These are phyloP conservation scores for Promerops cafer DNA, from an alignment of 2,113 vertebrate genomes.

Conservation along the genomic window DNA sequence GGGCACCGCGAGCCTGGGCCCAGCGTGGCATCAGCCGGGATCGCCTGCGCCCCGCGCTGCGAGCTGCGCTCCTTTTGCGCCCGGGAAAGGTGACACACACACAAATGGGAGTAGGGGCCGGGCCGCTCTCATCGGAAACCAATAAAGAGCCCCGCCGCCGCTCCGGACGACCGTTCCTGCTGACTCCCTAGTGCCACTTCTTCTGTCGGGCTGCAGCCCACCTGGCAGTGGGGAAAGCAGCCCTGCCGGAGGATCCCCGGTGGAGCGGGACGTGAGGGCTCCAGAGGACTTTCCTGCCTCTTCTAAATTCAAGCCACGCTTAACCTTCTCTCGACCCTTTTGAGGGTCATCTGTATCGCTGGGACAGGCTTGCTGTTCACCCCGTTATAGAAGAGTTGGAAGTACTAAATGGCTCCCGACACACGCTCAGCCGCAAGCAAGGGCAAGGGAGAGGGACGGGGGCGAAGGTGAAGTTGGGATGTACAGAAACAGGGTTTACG, in stretches of 20 bases:
- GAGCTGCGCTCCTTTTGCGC: not conserved
- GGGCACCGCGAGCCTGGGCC: not conserved
- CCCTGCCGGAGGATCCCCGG: not conserved
- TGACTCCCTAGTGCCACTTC: not conserved
- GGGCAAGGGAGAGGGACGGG: not conserved
- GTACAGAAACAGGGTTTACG: not conserved
- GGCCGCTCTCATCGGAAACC: not conserved
- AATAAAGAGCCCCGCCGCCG: not conserved
- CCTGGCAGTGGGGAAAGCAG: not conserved
- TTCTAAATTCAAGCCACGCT: not conserved
- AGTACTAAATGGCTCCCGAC: not conserved
- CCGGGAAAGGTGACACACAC: not conserved
- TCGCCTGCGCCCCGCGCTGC: not conserved
- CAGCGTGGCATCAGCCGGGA: not conserved
- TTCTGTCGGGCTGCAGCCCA: not conserved
- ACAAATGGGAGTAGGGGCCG: not conserved
- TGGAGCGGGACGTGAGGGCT: not conserved
- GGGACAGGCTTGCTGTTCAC: not conserved
- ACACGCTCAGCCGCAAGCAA: not conserved
- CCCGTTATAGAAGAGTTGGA: not conserved
- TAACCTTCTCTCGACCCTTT: not conserved
- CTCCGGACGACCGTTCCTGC: not conserved
- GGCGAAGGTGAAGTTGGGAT: not conserved
- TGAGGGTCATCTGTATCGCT: not conserved
- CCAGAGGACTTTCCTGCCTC: not conserved